Conservation (phyloP, 1,140 invertebrate genomes). For the Lucilia sericata region DNA sequence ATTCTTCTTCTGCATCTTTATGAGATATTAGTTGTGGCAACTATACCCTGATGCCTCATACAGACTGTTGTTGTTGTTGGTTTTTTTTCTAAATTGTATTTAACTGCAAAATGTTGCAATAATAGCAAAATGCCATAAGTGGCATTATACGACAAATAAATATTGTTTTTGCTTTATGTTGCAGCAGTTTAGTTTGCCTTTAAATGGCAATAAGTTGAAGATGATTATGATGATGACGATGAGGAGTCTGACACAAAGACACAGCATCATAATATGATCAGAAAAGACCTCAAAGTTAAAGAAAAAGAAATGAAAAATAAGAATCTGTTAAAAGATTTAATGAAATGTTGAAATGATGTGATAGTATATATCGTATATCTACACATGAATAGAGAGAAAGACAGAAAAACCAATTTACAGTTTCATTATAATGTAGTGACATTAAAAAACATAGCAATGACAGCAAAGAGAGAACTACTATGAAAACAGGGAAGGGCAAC, state of each 20-base stretch:
- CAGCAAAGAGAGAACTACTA: too few relatives aligned
- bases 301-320: not conserved
- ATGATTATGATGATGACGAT: not conserved
- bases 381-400: not conserved
- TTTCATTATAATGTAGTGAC: not conserved
- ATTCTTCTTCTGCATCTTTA: too few relatives aligned
- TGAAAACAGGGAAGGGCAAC: too few relatives aligned
- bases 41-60: not conserved
- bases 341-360: conserved; percentile 3
- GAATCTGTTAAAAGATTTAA: conserved; percentile 21
- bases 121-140: conserved; percentile 35
- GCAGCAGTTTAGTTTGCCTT: not conserved
- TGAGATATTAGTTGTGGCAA: not conserved
- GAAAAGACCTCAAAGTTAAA: not conserved
- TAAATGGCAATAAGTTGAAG: not conserved
- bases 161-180: conserved; percentile 3
- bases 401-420: conserved; percentile 2
- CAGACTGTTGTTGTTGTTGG: not conserved
- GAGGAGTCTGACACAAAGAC: not conserved
- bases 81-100: not conserved
- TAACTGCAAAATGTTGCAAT: conserved; percentile 26
- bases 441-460: not conserved
- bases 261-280: not conserved
- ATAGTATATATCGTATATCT: not conserved
- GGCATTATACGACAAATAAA: conserved; percentile 25